These are phyloP conservation scores for Temnopleurus reevesii DNA, from an alignment of 53 echinoderm and acorn worm species.

Conservation along the genomic window DNA sequence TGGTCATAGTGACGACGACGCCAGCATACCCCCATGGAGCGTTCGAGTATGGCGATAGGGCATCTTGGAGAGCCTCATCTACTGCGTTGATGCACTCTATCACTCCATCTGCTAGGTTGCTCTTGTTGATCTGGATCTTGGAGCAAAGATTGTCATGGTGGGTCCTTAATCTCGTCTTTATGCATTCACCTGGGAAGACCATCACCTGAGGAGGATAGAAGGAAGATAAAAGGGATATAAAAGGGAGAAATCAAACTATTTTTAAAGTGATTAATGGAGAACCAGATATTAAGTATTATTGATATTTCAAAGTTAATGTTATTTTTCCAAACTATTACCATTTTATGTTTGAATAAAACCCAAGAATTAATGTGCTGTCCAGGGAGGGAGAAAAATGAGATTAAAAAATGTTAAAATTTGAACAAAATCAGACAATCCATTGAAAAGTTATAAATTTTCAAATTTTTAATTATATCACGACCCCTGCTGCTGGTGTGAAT, in stretches of 20 bases:
- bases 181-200: slow-evolving; percentile 46
- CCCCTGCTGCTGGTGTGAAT: no score
- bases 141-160: not conserved
- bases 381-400: no score
- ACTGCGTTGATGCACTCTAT: slow-evolving; percentile 36
- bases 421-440: no score
- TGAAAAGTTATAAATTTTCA: no score
- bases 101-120: slow-evolving; percentile 17
- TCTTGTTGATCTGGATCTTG: not conserved
- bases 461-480: no score
- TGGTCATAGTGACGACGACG: slow-evolving; percentile 65
- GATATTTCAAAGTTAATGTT: no score
- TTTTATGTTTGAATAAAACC: no score
- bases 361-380: no score
- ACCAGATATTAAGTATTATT: no score
- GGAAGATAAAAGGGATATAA: no score
- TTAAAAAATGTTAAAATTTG: no score
- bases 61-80: slow-evolving; percentile 9
- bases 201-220: slow-evolving; percentile 52
- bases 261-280: not conserved
- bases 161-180: slow-evolving; percentile 16
- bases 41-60: slow-evolving; percentile 63
- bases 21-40: slow-evolving; percentile 83
- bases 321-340: no score
- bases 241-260: not conserved